Percentiles rank a stretch among this genome's conserved stretches.
phyloP scores from a whole-genome alignment of 2,888 invertebrate species.

The Myopa testacea region DNA sequence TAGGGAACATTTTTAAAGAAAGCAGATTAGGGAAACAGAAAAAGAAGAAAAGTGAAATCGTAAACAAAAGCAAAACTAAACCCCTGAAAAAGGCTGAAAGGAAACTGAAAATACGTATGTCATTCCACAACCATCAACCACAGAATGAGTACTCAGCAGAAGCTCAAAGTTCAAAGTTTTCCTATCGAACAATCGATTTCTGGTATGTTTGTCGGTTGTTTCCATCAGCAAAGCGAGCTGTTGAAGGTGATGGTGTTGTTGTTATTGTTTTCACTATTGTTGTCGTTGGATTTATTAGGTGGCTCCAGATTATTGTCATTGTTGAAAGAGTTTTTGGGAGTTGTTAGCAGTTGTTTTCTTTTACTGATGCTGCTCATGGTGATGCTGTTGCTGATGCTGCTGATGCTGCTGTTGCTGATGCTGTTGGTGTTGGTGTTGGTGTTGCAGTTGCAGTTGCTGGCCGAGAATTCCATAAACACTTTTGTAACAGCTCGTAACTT shows the following conservation, averaged over 20 bases:
- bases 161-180: no score
- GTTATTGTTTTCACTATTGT: neutral
- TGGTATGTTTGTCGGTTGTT: no score
- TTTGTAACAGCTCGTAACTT: slow-evolving; percentile 52
- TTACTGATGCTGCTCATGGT: neutral
- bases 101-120: no score
- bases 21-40: no score
- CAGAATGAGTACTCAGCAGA: no score
- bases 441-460: neutral
- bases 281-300: neutral
- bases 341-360: neutral
- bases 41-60: no score
- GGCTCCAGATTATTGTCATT: neutral
- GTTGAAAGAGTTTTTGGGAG: neutral
- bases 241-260: neutral
- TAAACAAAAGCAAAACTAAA: no score
- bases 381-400: neutral
- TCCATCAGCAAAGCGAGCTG: no score
- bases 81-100: no score
- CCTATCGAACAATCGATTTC: no score
- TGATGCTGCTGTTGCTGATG: slow-evolving; percentile 1
- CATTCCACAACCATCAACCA: no score
- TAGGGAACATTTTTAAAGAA: no score
- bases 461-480: slow-evolving; percentile 27
- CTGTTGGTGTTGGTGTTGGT: slow-evolving; percentile 8